A percentile compares a stretch with the other conserved stretches of the same genome.
Evolutionary conservation across 2,888 invertebrate genomes (phyloP).

Genomic region (Chymomyza fuscimana): DNA sequence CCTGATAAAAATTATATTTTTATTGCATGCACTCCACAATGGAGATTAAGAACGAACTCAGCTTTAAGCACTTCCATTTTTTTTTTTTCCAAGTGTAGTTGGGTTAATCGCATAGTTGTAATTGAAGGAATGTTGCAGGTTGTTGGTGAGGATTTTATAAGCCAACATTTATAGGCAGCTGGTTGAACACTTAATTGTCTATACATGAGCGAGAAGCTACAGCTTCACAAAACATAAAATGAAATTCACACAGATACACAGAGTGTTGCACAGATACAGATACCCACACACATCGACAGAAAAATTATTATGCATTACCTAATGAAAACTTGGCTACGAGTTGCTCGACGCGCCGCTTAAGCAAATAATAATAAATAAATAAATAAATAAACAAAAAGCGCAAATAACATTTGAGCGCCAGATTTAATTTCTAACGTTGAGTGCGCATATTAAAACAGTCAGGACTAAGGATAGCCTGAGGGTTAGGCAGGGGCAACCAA

Average conservation of each 20-base stretch:
- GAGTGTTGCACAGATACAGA: constrained; percentile 2
- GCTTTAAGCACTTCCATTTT: neutral
- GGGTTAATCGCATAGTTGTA: neutral
- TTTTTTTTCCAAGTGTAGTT: neutral
- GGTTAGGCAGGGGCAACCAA: constrained; percentile 13
- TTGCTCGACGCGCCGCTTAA: constrained; percentile 41
- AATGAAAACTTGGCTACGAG: constrained; percentile 63
- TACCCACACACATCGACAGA: constrained; percentile 2
- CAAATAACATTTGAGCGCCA: constrained; percentile 76
- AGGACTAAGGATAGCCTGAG: constrained; percentile 24
- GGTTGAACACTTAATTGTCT: neutral
- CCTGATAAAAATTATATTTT: no score
- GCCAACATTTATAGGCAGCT: neutral
- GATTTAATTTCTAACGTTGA: constrained; percentile 77
- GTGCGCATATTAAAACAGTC: constrained; percentile 72
- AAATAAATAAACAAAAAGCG: constrained; percentile 75
- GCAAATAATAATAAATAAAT: constrained; percentile 71
- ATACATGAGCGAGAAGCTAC: neutral
- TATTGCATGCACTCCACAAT: no score
- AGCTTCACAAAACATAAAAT: constrained; percentile 43
- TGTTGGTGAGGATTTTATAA: neutral
- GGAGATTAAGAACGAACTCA: neutral
- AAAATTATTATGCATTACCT: constrained; percentile 71
- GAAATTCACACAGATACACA: constrained; percentile 48
- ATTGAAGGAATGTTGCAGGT: neutral